phyloP scores from a whole-genome alignment of 1,140 invertebrate genomes.

The Drosophila prosaltans region DNA sequence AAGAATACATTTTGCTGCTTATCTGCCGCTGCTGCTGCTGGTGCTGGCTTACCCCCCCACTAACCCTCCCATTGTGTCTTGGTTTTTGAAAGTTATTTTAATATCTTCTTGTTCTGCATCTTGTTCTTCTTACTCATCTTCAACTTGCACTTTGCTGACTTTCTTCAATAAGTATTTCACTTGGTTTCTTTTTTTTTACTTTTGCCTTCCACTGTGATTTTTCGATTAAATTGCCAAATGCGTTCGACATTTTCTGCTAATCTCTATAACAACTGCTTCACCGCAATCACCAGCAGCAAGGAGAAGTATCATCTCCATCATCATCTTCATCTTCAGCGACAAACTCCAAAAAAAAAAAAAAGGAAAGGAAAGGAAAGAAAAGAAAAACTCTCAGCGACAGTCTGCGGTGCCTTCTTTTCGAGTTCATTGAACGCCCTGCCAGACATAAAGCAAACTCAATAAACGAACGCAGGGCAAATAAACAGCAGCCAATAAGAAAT shows the following conservation, averaged over 20 bases:
- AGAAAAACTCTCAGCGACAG: constrained; percentile 41
- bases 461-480: constrained; percentile 76
- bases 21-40: constrained; percentile 46
- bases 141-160: not conserved
- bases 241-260: constrained; percentile 20
- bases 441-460: constrained; percentile 73
- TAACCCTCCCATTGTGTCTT: constrained; percentile 42
- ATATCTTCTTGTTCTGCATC: constrained; percentile 54
- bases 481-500: constrained; percentile 79
- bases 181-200: constrained; percentile 20
- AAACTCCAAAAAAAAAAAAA: constrained; percentile 33
- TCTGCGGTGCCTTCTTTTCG: constrained; percentile 36
- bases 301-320: constrained; percentile 10
- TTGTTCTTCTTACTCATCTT: constrained; percentile 21
- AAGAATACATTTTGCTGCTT: constrained; percentile 53
- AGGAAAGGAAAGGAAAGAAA: not conserved
- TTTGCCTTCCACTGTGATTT: constrained; percentile 5
- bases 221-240: constrained; percentile 26
- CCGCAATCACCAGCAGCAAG: not conserved
- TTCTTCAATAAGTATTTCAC: not conserved
- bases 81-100: constrained; percentile 64
- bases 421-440: constrained; percentile 73
- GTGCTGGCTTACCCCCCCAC: constrained; percentile 4
- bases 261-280: constrained; percentile 22
- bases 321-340: constrained; percentile 19